phyloP scores from a whole-genome alignment of 2,888 invertebrate species.

The Xestoiulus laeticollis region DNA sequence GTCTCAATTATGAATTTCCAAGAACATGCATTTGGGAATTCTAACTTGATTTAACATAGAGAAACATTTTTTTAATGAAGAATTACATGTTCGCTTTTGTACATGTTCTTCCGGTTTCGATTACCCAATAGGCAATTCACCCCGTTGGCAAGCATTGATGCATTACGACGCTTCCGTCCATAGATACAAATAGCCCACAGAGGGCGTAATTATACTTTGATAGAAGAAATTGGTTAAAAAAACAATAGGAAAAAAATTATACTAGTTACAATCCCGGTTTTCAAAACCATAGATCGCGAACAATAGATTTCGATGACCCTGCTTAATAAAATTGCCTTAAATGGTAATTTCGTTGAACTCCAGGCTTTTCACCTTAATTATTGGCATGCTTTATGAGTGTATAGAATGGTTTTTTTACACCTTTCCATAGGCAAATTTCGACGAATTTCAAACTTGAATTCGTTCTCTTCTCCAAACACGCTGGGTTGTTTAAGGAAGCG shows the following conservation, averaged over 20 bases:
- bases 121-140: not conserved
- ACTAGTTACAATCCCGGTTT: not conserved
- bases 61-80: too few species aligned
- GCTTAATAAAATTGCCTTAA: not conserved
- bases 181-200: not conserved
- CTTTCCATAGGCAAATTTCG: not conserved
- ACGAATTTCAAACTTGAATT: not conserved
- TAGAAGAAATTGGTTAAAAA: not conserved
- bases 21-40: too few species aligned
- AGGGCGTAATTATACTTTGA: not conserved
- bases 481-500: not conserved
- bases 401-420: not conserved
- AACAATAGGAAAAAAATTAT: not conserved
- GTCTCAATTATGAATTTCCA: too few species aligned
- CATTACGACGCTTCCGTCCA: not conserved
- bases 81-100: too few species aligned
- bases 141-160: not conserved
- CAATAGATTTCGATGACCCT: not conserved
- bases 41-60: too few species aligned
- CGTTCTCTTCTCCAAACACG: not conserved
- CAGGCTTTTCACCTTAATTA: too few species aligned
- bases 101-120: not conserved
- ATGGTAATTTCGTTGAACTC: too few species aligned
- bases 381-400: not conserved
- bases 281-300: not conserved